phyloP scores from a whole-genome alignment of 1,140 invertebrate species.

The Trachelipus rathkii region DNA sequence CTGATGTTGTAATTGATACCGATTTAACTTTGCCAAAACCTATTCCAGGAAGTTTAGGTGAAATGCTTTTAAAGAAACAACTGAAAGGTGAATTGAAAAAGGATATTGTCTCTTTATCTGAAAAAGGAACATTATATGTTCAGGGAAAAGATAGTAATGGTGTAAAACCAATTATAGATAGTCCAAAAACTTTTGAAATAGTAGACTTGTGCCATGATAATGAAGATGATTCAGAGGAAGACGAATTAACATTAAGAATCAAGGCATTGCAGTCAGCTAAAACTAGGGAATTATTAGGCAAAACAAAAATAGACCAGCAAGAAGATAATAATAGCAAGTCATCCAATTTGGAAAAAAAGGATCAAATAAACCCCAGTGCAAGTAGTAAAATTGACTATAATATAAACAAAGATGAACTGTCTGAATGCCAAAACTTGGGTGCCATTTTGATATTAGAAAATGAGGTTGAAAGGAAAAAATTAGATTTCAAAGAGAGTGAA shows the following conservation, averaged over 20 bases:
- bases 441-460: background rate
- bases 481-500: background rate
- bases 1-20: too few species aligned
- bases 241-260: constrained; percentile 31
- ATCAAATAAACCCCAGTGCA: background rate
- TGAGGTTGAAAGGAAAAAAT: background rate
- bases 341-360: background rate
- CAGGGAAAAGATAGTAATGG: background rate
- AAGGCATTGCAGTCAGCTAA: constrained; percentile 35
- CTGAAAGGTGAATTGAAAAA: constrained; percentile 17
- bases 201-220: background rate
- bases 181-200: background rate
- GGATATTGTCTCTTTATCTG: background rate
- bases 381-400: background rate
- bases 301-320: too few species aligned
- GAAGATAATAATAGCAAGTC: background rate
- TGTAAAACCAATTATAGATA: background rate
- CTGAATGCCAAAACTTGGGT: background rate
- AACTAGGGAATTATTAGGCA: constrained; percentile 21
- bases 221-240: constrained; percentile 34
- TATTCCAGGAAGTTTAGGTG: constrained; percentile 18
- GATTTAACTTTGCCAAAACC: background rate
- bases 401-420: background rate
- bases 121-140: background rate
- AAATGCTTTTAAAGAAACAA: constrained; percentile 24